Base-by-base conservation (phyloP, 2,888 invertebrate genomes). In the Melipona bicolor region DNA sequence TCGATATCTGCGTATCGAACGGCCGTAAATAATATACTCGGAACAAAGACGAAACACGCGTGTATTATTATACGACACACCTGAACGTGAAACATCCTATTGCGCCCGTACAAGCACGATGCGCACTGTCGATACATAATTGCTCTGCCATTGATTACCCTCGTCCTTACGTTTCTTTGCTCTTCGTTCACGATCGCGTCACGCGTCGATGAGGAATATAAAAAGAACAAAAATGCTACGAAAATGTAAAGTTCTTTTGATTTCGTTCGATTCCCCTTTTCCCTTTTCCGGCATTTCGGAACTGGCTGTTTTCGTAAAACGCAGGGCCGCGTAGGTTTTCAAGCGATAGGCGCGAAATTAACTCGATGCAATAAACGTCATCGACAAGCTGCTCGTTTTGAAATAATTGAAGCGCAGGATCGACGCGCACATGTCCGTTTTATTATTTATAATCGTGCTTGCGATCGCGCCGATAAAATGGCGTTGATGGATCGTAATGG, bases 101-200 rank as follows among this genome's bases (percentile, higher is more conserved):
- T 9, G 56, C n/a, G 54, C 19, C 59, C 15, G 62, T 54, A 56
- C 69, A 65, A 36, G 75, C 79, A 81, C 70, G 87, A 85, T 75
- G 78, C 81, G 83, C 77, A 79, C 86, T 89, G 91, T 91, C 91
- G 83, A 91, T 92, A 90, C 88, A 88, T 91, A 91, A 92, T 92
- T 90, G 90, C 87, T 87, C 87, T 80, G 90, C 88, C 91, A 89
- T 91, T 92, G 88, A 88, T 91, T 90, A 90, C 86, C 72, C 80
- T 54, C 21, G 61, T 61, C 19, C 65, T 56, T 73, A 70, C 50
- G 68, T 82, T 79, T 70, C 77, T 64, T 76, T 76, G 50, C 13
- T 65, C 61, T 15, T 43, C 54, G 52, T 68, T 32, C 64, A 24
- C 36, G 17, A 32, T 64, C 32, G 21, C 13, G 13, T 21, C 9